phyloP scores from a whole-genome alignment of 1,140 invertebrate species.

The Drosophila sucinea region DNA sequence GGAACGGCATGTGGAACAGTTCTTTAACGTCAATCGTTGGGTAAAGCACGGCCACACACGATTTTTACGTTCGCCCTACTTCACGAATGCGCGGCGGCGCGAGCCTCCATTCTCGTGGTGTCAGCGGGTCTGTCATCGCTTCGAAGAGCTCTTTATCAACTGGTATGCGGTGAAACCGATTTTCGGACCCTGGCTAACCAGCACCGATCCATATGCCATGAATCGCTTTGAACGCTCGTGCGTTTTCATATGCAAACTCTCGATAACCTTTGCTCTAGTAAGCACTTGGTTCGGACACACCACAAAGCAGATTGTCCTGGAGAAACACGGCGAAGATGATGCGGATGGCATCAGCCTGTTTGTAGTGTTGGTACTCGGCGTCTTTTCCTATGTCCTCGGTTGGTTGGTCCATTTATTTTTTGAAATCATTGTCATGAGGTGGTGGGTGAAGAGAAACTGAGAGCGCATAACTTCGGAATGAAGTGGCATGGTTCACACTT shows the following conservation, averaged over 20 bases:
- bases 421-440: constrained; percentile 22
- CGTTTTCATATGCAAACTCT: constrained; percentile 31
- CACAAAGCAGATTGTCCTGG: background rate
- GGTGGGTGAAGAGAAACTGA: background rate
- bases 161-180: constrained; percentile 31
- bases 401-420: constrained; percentile 27
- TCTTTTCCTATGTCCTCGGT: background rate
- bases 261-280: constrained; percentile 8
- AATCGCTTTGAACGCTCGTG: constrained; percentile 32
- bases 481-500: background rate
- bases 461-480: background rate
- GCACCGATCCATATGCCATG: constrained; percentile 1
- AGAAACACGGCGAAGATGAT: background rate
- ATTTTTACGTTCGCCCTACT: constrained; percentile 29
- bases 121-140: background rate
- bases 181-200: constrained; percentile 33
- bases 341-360: accelerated
- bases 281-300: constrained; percentile 5
- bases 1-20: constrained; percentile 9
- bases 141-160: constrained; percentile 12
- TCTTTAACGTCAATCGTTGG: constrained; percentile 36
- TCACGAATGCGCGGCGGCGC: accelerated
- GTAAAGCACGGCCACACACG: constrained; percentile 11
- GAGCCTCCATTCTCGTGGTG: constrained; percentile 5
- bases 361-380: background rate